Evolutionary conservation across 2,888 invertebrate genomes (phyloP), one percentile per base, ranked within the genome.

Genomic region (Patella ulyssiponensis): DNA sequence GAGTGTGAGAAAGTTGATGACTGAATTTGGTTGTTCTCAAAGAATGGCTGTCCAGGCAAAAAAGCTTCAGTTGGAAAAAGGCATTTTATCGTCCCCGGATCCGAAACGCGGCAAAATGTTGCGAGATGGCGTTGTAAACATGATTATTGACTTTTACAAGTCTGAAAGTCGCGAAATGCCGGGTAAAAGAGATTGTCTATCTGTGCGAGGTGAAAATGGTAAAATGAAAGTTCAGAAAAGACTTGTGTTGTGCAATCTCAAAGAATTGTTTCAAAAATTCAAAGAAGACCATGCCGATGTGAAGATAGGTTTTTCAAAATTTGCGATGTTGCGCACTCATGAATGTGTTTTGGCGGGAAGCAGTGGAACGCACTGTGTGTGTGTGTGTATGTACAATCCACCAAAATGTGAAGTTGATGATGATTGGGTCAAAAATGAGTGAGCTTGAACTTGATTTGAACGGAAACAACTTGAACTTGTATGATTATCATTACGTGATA

Each of bases 301-400:
- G 44, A 72, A 72, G n/a, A n/a, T 72, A 33, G 72, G 72, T n/a
- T 72, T 71, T 52, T 72, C 72, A 33, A 72, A 23, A n/a, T 72
- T 72, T 44, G 72, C 72, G n/a, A 52, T n/a, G n/a, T 52, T 72
- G 44, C 27, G 52, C n/a, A 52, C 44, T 33, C n/a, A n/a, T n/a
- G n/a, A n/a, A n/a, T n/a, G n/a, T n/a, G n/a, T n/a, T n/a, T n/a
- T n/a, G n/a, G n/a, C n/a, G n/a, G n/a, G n/a, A n/a, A n/a, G n/a
- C n/a, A n/a, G n/a, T n/a, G n/a, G n/a, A n/a, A n/a, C n/a, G n/a
- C n/a, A n/a, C n/a, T n/a, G n/a, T n/a, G n/a, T n/a, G n/a, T n/a
- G n/a, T n/a, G n/a, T n/a, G n/a, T n/a, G n/a, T n/a, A n/a, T n/a
- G n/a, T n/a, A n/a, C n/a, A n/a, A 33, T 33, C 11, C 71, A 71